A percentile compares a stretch with the other conserved stretches of the same genome.
These are phyloP conservation scores for Peromyscus leucopus DNA, from an alignment of 2,113 vertebrate species.

Conservation along the genomic window DNA sequence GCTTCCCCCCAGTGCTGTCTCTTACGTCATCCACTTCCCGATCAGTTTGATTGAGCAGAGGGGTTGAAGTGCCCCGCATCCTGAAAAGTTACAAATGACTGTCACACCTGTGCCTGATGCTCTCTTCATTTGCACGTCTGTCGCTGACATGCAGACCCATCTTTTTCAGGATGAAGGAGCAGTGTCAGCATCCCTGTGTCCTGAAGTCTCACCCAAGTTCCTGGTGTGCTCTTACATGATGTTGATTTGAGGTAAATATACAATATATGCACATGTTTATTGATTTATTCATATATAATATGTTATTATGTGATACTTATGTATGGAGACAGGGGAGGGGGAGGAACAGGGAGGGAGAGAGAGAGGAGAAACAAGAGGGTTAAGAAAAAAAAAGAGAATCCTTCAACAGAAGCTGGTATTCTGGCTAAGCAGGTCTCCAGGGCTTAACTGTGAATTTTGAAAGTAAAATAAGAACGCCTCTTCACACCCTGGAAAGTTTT, in stretches of 20 bases:
- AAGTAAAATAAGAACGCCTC: not conserved
- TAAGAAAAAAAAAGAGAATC: not conserved
- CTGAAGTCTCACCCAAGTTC: not conserved
- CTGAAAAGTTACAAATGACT: not conserved
- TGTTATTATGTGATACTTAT: not conserved
- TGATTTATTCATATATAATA: not conserved
- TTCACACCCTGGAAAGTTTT: not conserved
- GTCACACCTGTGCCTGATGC: not conserved
- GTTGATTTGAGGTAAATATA: not conserved
- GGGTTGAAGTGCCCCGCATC: not conserved
- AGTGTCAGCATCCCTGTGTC: not conserved
- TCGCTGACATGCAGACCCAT: not conserved
- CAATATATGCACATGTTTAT: not conserved
- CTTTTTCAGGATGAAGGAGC: not conserved
- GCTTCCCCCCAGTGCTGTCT: not conserved
- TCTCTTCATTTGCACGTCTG: not conserved
- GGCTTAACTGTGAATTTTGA: not conserved
- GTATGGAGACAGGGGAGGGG: not conserved
- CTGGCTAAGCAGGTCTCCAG: not conserved
- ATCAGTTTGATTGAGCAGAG: not conserved
- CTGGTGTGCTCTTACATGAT: not conserved
- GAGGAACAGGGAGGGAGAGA: not conserved
- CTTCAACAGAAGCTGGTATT: not conserved
- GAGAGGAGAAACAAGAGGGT: no score
- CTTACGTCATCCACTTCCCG: not conserved